Conservation (phyloP, 1,140 invertebrate species). For the Battus philenor region DNA sequence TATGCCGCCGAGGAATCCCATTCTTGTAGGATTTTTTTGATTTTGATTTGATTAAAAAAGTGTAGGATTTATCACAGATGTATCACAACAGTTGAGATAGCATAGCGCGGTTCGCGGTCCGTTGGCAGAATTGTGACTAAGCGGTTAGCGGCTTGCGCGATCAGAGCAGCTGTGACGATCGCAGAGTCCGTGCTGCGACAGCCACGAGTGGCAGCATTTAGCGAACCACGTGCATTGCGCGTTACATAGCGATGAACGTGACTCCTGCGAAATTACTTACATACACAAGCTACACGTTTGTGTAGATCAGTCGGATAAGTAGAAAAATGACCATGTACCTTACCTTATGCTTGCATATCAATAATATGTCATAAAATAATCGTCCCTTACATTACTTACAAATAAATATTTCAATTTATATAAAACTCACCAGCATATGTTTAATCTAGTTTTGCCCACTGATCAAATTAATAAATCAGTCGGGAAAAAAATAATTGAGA, state of each 20-base stretch:
- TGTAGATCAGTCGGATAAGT: too few species aligned
- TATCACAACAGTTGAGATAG: constrained; percentile 45
- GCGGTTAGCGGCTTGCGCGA: constrained; percentile 38
- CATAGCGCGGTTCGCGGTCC: constrained; percentile 35
- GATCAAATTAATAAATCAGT: too few species aligned
- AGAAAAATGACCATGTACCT: too few species aligned
- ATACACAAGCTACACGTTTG: too few species aligned
- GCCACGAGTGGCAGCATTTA: constrained; percentile 15
- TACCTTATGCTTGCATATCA: too few species aligned
- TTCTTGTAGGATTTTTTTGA: constrained; percentile 31
- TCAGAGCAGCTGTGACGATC: constrained; percentile 17
- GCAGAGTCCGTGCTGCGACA: constrained; percentile 21
- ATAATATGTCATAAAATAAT: too few species aligned
- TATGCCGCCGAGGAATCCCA: constrained; percentile 56
- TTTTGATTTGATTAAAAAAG: too few species aligned
- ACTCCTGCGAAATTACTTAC: background rate
- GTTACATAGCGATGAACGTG: constrained; percentile 30
- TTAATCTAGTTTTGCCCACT: too few species aligned
- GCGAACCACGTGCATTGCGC: constrained; percentile 26
- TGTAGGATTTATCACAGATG: constrained; percentile 51
- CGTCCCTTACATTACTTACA: too few species aligned
- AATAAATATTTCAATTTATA: too few species aligned
- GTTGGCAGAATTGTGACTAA: constrained; percentile 56
- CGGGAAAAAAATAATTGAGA: too few species aligned
- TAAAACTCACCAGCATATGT: too few species aligned